Base-by-base conservation (phyloP, 1,140 invertebrate species). In the Orussus abietinus region DNA sequence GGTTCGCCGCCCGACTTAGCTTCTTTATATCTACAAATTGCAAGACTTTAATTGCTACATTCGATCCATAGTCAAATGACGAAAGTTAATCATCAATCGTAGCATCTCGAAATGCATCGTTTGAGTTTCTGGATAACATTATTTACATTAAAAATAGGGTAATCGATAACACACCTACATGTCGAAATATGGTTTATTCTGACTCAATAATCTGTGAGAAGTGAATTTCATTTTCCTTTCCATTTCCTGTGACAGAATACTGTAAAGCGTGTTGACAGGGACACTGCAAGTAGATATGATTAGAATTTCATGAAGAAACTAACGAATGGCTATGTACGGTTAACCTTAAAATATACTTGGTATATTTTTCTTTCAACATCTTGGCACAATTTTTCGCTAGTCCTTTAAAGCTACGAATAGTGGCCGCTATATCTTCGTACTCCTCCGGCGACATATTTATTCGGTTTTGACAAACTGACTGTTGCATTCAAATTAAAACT, bases 171-270 rank as follows among this genome's bases (percentile, higher is more conserved):
- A 41, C 13, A 37, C 42, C 49, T 38, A 66, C 64, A 14, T 56
- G 10, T 46, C 38, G 14, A 59, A 57, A 47, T 65, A 64, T 21
- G 54, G 32, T 15, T 47, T 40, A 1, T 48, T 45, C 3, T 31
- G 35, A 6, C 36, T 41, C 38, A 57, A 59, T 17, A 64, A 20
- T 38, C 43, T 52, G 2, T 11, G 9, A 45, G 62, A 71, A 53
- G 45, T 70, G 10, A 25, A 38, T 64, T 72, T 76, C 69, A 72
- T 75, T 59, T 45, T 62, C 43, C 53, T 64, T 54, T 55, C 69
- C 45, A 58, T 64, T 49, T 69, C 64, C 47, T 57, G 52, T 18
- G 66, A 67, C n/a, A 79, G 36, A 47, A 81, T 80, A 51, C 78
- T 78, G 17, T 66, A 72, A 11, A 81, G 41, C 1, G 79, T 75